Evolutionary conservation across 1,140 invertebrate genomes (phyloP), one percentile per base, ranked within the genome.

Genomic region (Hyphantria cunea): DNA sequence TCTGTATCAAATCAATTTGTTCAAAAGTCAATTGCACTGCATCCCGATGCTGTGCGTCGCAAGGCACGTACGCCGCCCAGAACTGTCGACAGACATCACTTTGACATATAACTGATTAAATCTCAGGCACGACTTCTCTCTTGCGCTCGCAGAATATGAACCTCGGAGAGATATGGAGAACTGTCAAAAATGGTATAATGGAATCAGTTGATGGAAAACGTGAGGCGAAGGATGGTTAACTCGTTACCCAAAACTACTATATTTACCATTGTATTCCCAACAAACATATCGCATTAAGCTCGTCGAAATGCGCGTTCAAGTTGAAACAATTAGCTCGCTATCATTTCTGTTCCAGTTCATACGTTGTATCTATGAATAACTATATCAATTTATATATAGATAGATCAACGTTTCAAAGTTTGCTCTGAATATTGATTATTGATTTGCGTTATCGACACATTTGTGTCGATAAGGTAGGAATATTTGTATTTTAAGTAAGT

Each of bases 1-100:
- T 93, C 78, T 96, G 95, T 71, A 97, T 97, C 51, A 97, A 92
- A 82, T 97, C 96, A 70, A 97, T 95, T 87, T 97, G 96, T 72
- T 97, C 96, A 73, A 98, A 91, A 9, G 96, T 96, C 74, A 96
- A 89, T 78, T 97, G 95, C 37, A 97, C 96, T 6, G 96, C 96
- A 81, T 97, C 96, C 74, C 95, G 93, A 80, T 96, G 94, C 78
- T 97, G 96, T n/a, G 95, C 93, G 54, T 94, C 94, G 84, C 97
- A 98, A 5, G 95, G 94, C 44, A 96, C 95, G 90, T 97, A 98
- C 49, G 95, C 95, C 39, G 95, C 96, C 96, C 96, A 97, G 87
- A 97, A 97, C 96, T 98, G 92, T 52, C 59, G 37, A 54, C 17
- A 45, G 13, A 71, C 12, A 65, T 42, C 37, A 55, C 45, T 59